phyloP scores from a whole-genome alignment of 2,888 invertebrate species.

The Argyresthia goedartella region DNA sequence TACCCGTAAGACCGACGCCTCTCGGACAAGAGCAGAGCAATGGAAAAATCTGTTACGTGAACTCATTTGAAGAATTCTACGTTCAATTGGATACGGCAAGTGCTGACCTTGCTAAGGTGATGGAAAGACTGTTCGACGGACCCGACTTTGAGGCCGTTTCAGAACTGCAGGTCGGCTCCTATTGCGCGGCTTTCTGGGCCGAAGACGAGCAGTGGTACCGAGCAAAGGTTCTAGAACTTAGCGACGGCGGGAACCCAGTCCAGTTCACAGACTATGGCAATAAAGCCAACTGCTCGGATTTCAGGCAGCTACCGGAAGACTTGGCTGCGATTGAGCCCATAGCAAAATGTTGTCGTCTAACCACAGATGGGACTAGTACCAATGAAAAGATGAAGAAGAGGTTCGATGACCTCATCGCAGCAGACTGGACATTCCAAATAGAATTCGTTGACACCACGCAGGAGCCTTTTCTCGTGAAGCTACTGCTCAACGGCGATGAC shows the following conservation, averaged over 20 bases:
- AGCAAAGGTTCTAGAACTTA: conserved; percentile 72
- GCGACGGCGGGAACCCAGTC: conserved; percentile 68
- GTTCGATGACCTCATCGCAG: conserved; percentile 40
- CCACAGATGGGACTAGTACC: conserved; percentile 49
- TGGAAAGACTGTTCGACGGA: conserved; percentile 65
- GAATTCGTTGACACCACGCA: conserved; percentile 71
- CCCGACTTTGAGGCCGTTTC: conserved; percentile 59
- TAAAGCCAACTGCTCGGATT: conserved; percentile 71
- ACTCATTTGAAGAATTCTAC: conserved; percentile 80
- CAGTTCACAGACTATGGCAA: conserved; percentile 80
- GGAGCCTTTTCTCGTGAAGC: conserved; percentile 70
- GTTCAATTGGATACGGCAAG: conserved; percentile 74
- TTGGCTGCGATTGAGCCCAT: conserved; percentile 68
- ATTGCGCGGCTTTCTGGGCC: conserved; percentile 76
- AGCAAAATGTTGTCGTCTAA: conserved; percentile 74
- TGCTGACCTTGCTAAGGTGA: conserved; percentile 72
- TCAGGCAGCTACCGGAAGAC: conserved; percentile 73
- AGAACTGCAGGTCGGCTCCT: conserved; percentile 68
- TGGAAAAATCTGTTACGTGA: conserved; percentile 76
- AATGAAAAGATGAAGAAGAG: conserved; percentile 43
- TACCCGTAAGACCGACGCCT: conserved; percentile 43
- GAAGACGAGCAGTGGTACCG: conserved; percentile 79
- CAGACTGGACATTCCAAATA: conserved; percentile 63
- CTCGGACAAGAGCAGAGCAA: conserved; percentile 57
- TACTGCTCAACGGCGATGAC: conserved; percentile 68